Evolutionary conservation across 2,888 invertebrate species (phyloP).

Genomic region (Epicampocera succincta): DNA sequence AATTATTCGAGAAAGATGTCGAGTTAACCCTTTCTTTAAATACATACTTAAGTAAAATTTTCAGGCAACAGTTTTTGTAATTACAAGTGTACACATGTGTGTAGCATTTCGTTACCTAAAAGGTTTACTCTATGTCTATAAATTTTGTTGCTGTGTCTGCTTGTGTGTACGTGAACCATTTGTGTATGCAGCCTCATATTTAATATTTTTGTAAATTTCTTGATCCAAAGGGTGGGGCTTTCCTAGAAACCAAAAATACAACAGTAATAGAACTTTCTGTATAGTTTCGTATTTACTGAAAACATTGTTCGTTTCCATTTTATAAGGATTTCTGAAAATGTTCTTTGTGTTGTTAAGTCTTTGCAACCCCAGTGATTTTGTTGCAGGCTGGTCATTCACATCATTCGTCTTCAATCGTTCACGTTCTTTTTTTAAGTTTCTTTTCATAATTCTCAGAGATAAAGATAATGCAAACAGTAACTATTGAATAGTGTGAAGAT

Average conservation of each 20-base stretch:
- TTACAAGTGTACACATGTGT: too few species aligned
- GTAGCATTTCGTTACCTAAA: too few species aligned
- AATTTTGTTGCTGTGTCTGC: neutral
- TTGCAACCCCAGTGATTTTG: conserved; percentile 47
- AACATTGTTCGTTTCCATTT: neutral
- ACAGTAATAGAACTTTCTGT: neutral
- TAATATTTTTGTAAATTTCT: conserved; percentile 18
- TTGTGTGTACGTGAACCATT: conserved; percentile 1
- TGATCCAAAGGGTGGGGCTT: conserved; percentile 46
- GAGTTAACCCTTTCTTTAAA: too few species aligned
- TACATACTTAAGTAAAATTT: too few species aligned
- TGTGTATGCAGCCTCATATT: neutral
- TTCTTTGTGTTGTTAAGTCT: conserved; percentile 51
- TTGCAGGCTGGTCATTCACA: conserved; percentile 46
- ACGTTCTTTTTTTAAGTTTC: conserved; percentile 7
- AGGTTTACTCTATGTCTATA: too few species aligned
- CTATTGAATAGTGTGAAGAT: too few species aligned
- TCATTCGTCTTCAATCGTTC: conserved; percentile 20
- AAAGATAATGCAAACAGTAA: too few species aligned
- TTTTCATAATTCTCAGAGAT: conserved; percentile 8
- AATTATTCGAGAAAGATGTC: too few species aligned
- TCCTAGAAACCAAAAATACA: conserved; percentile 19
- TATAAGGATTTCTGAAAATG: conserved; percentile 39
- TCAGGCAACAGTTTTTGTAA: too few species aligned
- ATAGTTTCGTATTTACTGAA: neutral